phyloP scores from a whole-genome alignment of 2,888 invertebrate genomes.

The Melanostoma scalare region DNA sequence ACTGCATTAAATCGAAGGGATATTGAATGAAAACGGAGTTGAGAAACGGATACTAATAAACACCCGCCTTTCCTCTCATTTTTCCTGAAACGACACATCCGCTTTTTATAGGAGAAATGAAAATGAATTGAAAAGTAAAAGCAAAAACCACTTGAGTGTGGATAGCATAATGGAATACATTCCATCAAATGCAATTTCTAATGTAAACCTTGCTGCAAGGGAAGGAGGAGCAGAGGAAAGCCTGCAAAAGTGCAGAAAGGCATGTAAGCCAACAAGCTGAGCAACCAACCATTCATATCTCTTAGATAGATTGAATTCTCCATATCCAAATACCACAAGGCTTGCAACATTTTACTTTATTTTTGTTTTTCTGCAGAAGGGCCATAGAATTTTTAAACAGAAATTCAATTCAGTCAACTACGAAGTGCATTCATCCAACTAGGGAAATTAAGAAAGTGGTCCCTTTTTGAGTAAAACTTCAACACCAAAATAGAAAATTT shows the following conservation, averaged over 20 bases:
- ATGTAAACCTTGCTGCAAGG: slow-evolving; percentile 34
- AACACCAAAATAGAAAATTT: no score
- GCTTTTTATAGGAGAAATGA: neutral
- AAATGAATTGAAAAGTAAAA: slow-evolving; percentile 21
- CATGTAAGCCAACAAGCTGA: slow-evolving; percentile 11
- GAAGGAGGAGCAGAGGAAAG: neutral
- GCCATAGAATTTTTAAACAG: no score
- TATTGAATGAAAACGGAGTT: slow-evolving; percentile 30
- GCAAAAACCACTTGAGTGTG: slow-evolving; percentile 16
- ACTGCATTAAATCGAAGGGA: slow-evolving; percentile 51
- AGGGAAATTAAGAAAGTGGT: no score
- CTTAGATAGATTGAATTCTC: slow-evolving; percentile 27
- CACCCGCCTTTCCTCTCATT: neutral
- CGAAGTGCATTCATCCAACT: no score
- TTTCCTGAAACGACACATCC: slow-evolving; percentile 1
- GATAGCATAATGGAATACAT: slow-evolving; percentile 43
- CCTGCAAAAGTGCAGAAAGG: neutral
- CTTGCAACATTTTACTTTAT: neutral
- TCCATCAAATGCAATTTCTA: slow-evolving; percentile 51
- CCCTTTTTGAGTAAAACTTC: no score
- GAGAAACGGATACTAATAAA: slow-evolving; percentile 34
- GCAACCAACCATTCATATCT: slow-evolving; percentile 33
- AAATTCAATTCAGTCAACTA: no score
- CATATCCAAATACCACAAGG: slow-evolving; percentile 15
- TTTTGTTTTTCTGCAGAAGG: neutral